Base-by-base conservation (phyloP, 1,140 invertebrate genomes). In the Carcinoscorpius rotundicauda region DNA sequence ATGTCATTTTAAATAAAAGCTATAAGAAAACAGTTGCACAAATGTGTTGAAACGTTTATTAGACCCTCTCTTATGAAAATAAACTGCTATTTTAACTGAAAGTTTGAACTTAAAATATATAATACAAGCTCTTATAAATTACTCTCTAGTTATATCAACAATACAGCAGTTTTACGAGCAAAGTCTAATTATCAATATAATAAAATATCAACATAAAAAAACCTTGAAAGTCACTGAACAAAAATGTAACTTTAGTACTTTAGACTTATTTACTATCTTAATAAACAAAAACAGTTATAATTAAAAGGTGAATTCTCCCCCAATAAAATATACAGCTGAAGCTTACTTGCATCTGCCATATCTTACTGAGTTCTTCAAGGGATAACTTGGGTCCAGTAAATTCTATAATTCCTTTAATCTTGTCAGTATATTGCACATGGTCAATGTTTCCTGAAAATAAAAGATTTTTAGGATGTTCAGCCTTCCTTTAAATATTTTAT, bases 351-450 rank as follows among this genome's bases (percentile, higher is more conserved):
- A 78, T 79, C 61, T 75, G 75, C 81, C 81, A 82, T 64, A 82
- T 81, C 71, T 78, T 79, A 5, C 75, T 74, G 5, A 82, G 70
- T 65, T 82, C 81, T 60, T 82, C 80, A 6, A 73, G 61, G 10
- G 77, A 77, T 51, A 82, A 69, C 64, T 77, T 76, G 4, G 80
- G 75, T 29, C 79, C 80, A 29, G 81, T 73, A 66, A 81, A 81
- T 69, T 82, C 81, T 11, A 82, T 77, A 62, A 81, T 77, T 11
- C 76, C 76, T 71, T 81, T 81, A 61, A 82, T 77, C 71, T 80
- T 78, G 66, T 82, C 80, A 71, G 80, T 81, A 71, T 82, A 82
- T 70, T 82, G 81, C 53, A 77, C 77, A 68, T 82, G 80, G 71
- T 82, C 81, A 63, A 82, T 80, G 72, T 81, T 82, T 9, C 80